phyloP scores from a whole-genome alignment of 1,140 invertebrate genomes.

The Pristionchus pacificus region DNA sequence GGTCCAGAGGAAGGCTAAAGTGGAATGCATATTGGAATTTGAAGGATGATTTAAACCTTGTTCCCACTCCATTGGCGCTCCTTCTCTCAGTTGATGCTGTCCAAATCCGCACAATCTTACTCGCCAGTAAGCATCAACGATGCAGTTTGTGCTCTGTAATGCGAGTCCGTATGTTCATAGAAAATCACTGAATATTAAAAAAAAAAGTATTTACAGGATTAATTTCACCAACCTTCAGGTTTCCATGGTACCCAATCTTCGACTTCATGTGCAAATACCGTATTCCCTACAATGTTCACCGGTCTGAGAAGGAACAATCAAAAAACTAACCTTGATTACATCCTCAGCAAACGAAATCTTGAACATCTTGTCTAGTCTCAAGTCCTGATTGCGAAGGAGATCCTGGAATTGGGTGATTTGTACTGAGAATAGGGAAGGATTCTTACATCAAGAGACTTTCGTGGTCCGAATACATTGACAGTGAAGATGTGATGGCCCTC shows the following conservation, averaged over 20 bases:
- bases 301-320: too few species aligned
- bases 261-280: conserved; percentile 16
- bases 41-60: background rate
- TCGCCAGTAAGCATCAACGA: conserved; percentile 5
- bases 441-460: conserved; percentile 14
- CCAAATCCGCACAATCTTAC: background rate
- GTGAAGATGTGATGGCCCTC: conserved; percentile 22
- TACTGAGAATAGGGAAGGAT: background rate
- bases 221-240: conserved; percentile 11
- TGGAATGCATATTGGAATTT: background rate
- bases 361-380: conserved; percentile 17
- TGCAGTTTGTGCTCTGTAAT: conserved; percentile 12
- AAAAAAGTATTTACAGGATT: background rate
- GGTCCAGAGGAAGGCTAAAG: background rate
- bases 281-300: conserved; percentile 2
- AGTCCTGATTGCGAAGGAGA: conserved; percentile 14
- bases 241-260: conserved; percentile 23
- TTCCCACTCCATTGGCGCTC: background rate
- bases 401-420: conserved; percentile 8
- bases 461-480: conserved; percentile 10
- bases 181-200: background rate
- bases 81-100: background rate
- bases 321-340: conserved; percentile 6
- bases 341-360: conserved; percentile 17
- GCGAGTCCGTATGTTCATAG: background rate